Evolutionary conservation across 2,797 vertebrate genomes (phyloP).

Genomic region (Morelia viridis): DNA sequence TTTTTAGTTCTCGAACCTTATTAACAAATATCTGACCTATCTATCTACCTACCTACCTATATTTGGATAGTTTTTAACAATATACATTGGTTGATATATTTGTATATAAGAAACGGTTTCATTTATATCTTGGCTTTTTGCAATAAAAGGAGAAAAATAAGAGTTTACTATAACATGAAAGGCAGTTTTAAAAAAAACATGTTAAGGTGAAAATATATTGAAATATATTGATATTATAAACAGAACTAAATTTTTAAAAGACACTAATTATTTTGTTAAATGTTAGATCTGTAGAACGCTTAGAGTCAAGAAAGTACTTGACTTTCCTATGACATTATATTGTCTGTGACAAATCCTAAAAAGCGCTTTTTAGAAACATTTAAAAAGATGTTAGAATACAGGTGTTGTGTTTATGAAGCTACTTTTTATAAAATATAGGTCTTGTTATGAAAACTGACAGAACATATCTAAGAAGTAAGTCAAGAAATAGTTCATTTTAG

Average conservation of each 20-base stretch:
- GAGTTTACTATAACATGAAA: not conserved
- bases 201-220: not conserved
- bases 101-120: not conserved
- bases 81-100: not conserved
- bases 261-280: not conserved
- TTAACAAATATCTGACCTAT: not conserved
- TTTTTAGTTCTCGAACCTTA: not conserved
- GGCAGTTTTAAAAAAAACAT: not conserved
- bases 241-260: not conserved
- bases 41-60: too few relatives aligned
- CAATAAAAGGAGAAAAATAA: not conserved
- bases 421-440: not conserved
- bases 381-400: not conserved
- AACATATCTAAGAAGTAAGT: not conserved
- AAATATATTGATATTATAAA: too few relatives aligned
- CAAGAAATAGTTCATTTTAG: not conserved
- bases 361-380: not conserved
- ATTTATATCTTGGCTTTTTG: not conserved
- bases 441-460: not conserved
- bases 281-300: not conserved
- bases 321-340: not conserved
- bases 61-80: not conserved
- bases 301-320: not conserved
- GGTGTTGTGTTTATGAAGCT: not conserved
- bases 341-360: not conserved